phyloP scores from a whole-genome alignment of 2,113 vertebrate genomes.

The Pampusana beccarii region DNA sequence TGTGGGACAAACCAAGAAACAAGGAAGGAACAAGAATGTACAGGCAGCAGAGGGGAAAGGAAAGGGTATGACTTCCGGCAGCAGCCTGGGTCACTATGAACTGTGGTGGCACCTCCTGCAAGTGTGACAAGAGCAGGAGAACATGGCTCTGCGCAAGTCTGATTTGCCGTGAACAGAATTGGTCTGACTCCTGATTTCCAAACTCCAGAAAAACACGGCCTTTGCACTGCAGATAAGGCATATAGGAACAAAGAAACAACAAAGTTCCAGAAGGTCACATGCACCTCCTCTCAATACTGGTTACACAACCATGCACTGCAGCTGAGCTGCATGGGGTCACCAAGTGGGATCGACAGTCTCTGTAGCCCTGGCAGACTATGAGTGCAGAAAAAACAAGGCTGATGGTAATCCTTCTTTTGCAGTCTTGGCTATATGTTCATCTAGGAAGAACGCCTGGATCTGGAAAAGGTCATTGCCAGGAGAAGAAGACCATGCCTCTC shows the following conservation, averaged over 20 bases:
- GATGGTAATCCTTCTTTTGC: neutral
- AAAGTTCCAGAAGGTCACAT: neutral
- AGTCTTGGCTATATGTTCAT: neutral
- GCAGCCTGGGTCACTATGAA: neutral
- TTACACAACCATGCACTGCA: neutral
- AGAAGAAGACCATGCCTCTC: fast-evolving
- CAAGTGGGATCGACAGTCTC: no score
- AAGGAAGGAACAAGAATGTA: fast-evolving
- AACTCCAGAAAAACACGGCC: neutral
- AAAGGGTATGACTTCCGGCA: fast-evolving
- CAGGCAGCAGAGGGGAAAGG: neutral
- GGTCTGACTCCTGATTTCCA: neutral
- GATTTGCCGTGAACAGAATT: neutral
- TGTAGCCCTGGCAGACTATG: neutral
- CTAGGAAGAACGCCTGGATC: neutral
- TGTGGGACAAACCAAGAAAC: neutral
- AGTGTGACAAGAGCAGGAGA: neutral
- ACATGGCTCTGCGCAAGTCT: neutral
- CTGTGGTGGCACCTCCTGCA: neutral
- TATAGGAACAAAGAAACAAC: neutral
- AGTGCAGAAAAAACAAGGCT: neutral
- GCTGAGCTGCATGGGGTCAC: neutral
- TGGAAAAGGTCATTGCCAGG: neutral
- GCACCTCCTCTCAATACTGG: neutral
- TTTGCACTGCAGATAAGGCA: neutral